These are phyloP conservation scores for Drosophila pegasa DNA, from an alignment of 2,888 invertebrate species.

Conservation along the genomic window DNA sequence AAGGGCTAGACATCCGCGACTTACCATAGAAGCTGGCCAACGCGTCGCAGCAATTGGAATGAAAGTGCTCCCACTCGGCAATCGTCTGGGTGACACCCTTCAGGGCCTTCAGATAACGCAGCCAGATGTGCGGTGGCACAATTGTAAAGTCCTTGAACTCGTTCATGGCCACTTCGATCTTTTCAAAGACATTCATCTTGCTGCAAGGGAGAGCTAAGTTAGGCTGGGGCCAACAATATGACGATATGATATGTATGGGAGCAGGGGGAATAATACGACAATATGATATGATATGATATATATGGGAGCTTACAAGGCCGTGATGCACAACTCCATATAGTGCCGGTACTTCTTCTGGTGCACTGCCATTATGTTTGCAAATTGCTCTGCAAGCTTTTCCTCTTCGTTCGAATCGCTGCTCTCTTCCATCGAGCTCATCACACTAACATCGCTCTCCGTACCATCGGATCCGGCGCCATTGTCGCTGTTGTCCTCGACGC, in stretches of 20 bases:
- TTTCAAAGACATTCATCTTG: slow-evolving; percentile 41
- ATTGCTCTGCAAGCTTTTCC: slow-evolving; percentile 26
- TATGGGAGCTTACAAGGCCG: slow-evolving; percentile 45
- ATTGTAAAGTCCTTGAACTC: slow-evolving; percentile 23
- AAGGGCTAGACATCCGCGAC: not conserved
- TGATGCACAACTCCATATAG: slow-evolving; percentile 35
- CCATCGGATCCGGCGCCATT: slow-evolving; percentile 12
- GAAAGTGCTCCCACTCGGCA: slow-evolving; percentile 31
- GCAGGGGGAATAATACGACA: too few relatives aligned
- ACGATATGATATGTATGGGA: too few relatives aligned
- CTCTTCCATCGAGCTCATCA: slow-evolving; percentile 22
- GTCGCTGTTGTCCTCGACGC: slow-evolving; percentile 13
- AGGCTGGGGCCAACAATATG: not conserved
- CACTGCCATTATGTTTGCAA: slow-evolving; percentile 10
- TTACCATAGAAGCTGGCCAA: slow-evolving; percentile 51
- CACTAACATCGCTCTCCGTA: slow-evolving; percentile 20
- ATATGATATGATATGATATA: too few relatives aligned
- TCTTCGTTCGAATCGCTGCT: slow-evolving; percentile 22
- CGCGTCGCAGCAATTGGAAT: slow-evolving; percentile 36
- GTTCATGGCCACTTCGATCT: slow-evolving; percentile 33
- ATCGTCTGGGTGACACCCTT: slow-evolving; percentile 51
- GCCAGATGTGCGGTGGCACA: slow-evolving; percentile 57
- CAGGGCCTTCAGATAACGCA: slow-evolving; percentile 40
- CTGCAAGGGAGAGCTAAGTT: slow-evolving; percentile 24
- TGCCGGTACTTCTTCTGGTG: slow-evolving; percentile 31